These are phyloP conservation scores for Oenanthe melanoleuca DNA, from an alignment of 2,113 vertebrate genomes.

Conservation along the genomic window DNA sequence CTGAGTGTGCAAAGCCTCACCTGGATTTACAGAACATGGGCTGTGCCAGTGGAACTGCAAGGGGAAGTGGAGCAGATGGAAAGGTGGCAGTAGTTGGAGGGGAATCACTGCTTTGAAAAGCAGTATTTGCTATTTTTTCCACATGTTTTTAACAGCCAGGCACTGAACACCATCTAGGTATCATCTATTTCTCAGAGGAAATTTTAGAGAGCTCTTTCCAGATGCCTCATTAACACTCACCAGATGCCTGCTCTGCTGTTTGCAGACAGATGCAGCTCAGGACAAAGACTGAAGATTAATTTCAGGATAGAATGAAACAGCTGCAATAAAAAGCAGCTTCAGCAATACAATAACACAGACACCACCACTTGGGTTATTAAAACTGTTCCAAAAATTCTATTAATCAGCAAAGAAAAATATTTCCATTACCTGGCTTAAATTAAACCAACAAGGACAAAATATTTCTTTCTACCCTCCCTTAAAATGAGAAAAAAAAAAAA, in stretches of 20 bases:
- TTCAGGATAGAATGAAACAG: neutral
- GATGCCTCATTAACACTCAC: neutral
- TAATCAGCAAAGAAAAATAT: neutral
- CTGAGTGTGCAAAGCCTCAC: neutral
- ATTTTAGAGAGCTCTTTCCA: neutral
- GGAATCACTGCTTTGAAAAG: neutral
- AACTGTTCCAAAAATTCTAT: neutral
- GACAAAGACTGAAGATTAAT: neutral
- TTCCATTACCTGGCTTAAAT: neutral
- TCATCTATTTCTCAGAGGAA: neutral
- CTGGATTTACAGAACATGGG: fast-evolving
- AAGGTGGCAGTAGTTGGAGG: neutral
- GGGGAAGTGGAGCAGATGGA: neutral
- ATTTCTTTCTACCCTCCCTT: neutral
- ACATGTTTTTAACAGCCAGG: neutral
- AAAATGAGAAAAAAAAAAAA: neutral
- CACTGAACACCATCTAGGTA: neutral
- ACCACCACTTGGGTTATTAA: neutral
- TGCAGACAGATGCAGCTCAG: neutral
- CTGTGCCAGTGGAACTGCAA: neutral
- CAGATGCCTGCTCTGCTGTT: neutral
- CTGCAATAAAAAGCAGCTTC: neutral
- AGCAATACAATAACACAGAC: neutral
- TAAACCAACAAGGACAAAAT: neutral
- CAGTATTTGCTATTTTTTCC: neutral